phyloP scores from a whole-genome alignment of 2,797 vertebrate genomes.

The Cryptoblepharus egeriae region DNA sequence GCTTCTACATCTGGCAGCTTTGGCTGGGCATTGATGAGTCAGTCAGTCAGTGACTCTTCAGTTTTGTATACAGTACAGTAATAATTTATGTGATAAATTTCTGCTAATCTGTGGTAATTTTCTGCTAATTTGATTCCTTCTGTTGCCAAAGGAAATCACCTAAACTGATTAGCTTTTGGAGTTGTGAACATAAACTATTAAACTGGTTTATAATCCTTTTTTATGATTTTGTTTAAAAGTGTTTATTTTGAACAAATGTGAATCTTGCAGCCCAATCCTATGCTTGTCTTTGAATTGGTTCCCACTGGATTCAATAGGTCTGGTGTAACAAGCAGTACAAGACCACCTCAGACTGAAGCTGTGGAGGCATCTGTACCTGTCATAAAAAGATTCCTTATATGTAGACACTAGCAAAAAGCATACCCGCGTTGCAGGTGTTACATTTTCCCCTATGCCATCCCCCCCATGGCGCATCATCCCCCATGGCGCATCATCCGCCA shows the following conservation, averaged over 20 bases:
- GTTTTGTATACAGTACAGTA: no score
- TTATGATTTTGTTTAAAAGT: neutral
- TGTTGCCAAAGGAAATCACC: neutral
- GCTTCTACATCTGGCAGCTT: no score
- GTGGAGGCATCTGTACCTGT: neutral
- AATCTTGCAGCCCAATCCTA: neutral
- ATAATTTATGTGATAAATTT: constrained; percentile 20
- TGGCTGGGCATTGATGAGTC: no score
- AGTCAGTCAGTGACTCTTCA: no score
- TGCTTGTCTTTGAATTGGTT: neutral
- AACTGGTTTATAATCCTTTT: neutral
- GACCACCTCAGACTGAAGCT: neutral
- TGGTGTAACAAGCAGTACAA: neutral
- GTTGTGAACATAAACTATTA: constrained; percentile 4
- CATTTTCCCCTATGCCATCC: no score
- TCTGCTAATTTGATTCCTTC: neutral
- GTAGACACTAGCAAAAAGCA: no score
- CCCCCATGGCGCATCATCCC: no score
- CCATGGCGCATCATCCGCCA: no score
- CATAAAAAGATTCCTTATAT: neutral
- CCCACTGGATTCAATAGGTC: neutral
- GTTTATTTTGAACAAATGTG: neutral
- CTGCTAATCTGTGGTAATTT: neutral
- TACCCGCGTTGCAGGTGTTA: no score
- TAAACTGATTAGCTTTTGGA: neutral